Percentiles rank a stretch among this genome's conserved stretches.
These are phyloP conservation scores for Dolichallabes microphthalmus DNA, from an alignment of 2,113 vertebrate genomes.

Conservation along the genomic window DNA sequence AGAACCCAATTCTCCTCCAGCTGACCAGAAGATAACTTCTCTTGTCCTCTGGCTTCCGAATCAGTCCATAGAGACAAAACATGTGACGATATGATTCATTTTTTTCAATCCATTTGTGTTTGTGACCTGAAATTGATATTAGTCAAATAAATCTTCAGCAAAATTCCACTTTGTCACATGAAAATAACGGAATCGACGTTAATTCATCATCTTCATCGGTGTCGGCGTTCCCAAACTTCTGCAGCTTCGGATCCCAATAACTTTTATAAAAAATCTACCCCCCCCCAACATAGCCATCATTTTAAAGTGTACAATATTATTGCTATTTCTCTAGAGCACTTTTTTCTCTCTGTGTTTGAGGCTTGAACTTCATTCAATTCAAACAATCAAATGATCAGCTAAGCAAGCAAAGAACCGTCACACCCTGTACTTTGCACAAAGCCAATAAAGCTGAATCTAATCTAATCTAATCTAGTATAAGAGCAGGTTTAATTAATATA, in stretches of 20 bases:
- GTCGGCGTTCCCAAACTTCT: background rate
- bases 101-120: background rate
- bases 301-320: background rate
- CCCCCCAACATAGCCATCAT: background rate
- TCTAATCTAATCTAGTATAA: background rate
- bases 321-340: background rate
- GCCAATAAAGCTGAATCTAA: too few relatives aligned
- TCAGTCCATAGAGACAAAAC: background rate
- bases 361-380: background rate
- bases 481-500: background rate
- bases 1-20: slow-evolving; percentile 27
- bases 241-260: background rate
- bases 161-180: background rate
- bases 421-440: background rate
- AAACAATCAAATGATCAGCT: background rate
- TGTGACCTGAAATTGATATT: background rate
- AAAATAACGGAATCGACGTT: background rate
- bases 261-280: background rate
- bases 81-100: background rate
- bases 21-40: slow-evolving; percentile 22
- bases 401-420: background rate
- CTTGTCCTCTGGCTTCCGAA: background rate
- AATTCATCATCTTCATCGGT: background rate
- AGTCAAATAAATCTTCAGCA: background rate
- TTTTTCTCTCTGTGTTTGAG: background rate